Evolutionary conservation across 2,797 vertebrate genomes (phyloP).

Genomic region (Tenualosa thibaudeaui): DNA sequence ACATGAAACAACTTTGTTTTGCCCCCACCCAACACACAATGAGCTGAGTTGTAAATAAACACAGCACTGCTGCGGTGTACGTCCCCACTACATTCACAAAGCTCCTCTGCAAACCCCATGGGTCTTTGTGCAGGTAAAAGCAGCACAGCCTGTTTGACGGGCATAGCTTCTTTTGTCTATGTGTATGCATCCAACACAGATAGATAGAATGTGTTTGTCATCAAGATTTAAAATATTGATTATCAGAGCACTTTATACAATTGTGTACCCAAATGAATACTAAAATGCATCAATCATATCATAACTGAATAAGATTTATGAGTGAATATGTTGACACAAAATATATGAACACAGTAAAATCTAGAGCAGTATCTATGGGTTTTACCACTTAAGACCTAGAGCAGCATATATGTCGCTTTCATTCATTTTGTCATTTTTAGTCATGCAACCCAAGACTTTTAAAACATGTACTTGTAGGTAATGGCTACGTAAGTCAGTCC

Average conservation of each 20-base stretch:
- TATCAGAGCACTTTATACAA: no score
- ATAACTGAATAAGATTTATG: neutral
- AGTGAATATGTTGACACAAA: neutral
- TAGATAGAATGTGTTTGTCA: neutral
- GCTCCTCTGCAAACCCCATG: neutral
- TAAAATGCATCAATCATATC: no score
- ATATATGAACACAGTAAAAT: neutral
- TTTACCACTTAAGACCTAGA: no score
- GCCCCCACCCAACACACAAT: neutral
- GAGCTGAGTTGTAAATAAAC: neutral
- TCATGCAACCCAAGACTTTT: no score
- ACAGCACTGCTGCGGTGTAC: no score
- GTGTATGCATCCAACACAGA: no score
- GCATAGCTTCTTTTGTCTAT: neutral
- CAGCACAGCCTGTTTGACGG: neutral
- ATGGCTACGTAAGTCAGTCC: no score
- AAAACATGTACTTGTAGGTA: no score
- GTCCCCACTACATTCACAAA: neutral
- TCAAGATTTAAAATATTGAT: neutral
- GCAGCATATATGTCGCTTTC: no score
- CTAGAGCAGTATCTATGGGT: no score
- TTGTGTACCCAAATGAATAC: no score
- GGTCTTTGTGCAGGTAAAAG: neutral
- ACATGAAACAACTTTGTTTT: neutral
- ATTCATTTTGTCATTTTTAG: no score